These are phyloP conservation scores for Girardia tigrina DNA, from an alignment of 2,888 invertebrate species.

Conservation along the genomic window DNA sequence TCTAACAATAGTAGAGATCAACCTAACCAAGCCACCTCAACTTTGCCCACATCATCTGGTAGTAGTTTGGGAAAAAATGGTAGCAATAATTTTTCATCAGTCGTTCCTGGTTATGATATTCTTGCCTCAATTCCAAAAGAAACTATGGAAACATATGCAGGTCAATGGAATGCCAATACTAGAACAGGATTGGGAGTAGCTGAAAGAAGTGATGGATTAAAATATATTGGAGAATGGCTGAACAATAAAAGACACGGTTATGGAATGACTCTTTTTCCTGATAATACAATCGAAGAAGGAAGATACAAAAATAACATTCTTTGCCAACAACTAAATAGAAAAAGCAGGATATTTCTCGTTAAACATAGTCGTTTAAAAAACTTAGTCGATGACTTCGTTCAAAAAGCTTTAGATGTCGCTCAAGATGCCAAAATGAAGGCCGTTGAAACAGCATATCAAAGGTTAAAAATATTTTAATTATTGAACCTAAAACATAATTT, in stretches of 20 bases:
- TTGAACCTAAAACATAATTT: neutral
- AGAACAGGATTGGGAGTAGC: conserved; percentile 91
- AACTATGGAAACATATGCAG: conserved; percentile 60
- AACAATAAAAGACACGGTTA: conserved; percentile 97
- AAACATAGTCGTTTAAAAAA: conserved; percentile 90
- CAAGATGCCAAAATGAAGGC: conserved; percentile 29
- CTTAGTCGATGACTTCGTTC: conserved; percentile 84
- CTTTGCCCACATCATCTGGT: neutral
- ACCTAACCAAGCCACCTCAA: conserved; percentile 19
- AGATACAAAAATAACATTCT: conserved; percentile 99
- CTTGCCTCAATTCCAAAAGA: conserved; percentile 41
- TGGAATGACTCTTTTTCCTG: conserved; percentile 89
- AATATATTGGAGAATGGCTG: conserved; percentile 98
- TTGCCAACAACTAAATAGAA: conserved; percentile 75
- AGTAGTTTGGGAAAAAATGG: neutral
- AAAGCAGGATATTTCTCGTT: conserved; percentile 80
- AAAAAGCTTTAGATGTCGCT: conserved; percentile 58
- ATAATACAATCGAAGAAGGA: conserved; percentile 87
- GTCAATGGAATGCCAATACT: conserved; percentile 99
- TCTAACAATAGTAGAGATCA: conserved; percentile 14
- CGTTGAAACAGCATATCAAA: conserved; percentile 31
- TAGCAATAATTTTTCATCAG: conserved; percentile 12
- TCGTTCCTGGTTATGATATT: neutral
- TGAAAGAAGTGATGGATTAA: conserved; percentile 87
- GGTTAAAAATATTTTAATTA: neutral